Percentiles rank a stretch among this genome's conserved stretches.
These are phyloP conservation scores for Nemapogon koenigi DNA, from an alignment of 2,888 invertebrate genomes.

Conservation along the genomic window DNA sequence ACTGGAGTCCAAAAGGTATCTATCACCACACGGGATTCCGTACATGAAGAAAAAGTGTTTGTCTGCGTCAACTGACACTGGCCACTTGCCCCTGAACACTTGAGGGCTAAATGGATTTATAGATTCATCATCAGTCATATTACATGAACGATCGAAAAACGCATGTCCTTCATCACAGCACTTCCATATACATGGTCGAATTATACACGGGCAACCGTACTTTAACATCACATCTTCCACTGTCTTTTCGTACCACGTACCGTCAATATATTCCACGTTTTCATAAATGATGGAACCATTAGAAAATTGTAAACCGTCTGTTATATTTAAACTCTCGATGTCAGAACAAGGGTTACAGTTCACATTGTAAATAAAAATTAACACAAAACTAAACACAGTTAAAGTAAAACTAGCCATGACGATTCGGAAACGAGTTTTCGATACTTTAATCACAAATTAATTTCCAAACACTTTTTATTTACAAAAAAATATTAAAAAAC, in stretches of 20 bases:
- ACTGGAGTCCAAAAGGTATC: slow-evolving; percentile 34
- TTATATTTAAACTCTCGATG: slow-evolving; percentile 29
- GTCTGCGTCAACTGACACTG: slow-evolving; percentile 24
- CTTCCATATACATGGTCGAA: slow-evolving; percentile 39
- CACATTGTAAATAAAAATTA: neutral
- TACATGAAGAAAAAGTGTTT: slow-evolving; percentile 41
- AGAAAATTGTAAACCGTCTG: slow-evolving; percentile 24
- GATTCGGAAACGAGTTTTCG: too few relatives aligned
- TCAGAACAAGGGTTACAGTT: neutral
- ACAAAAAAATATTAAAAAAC: too few relatives aligned
- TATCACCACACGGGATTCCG: slow-evolving; percentile 27
- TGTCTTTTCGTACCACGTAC: slow-evolving; percentile 33
- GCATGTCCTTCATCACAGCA: slow-evolving; percentile 33
- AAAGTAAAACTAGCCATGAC: too few relatives aligned
- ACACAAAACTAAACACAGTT: slow-evolving; percentile 4
- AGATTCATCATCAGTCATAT: slow-evolving; percentile 29
- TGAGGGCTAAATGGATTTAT: slow-evolving; percentile 28
- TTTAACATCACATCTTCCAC: slow-evolving; percentile 22
- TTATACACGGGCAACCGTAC: slow-evolving; percentile 46
- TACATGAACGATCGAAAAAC: slow-evolving; percentile 27
- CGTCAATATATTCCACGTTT: slow-evolving; percentile 31
- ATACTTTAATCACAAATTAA: too few relatives aligned
- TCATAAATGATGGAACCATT: slow-evolving; percentile 37
- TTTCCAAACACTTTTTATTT: too few relatives aligned
- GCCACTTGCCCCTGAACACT: slow-evolving; percentile 30